Conservation (phyloP, 2,797 vertebrate genomes). For the Tokudaia muenninki region DNA sequence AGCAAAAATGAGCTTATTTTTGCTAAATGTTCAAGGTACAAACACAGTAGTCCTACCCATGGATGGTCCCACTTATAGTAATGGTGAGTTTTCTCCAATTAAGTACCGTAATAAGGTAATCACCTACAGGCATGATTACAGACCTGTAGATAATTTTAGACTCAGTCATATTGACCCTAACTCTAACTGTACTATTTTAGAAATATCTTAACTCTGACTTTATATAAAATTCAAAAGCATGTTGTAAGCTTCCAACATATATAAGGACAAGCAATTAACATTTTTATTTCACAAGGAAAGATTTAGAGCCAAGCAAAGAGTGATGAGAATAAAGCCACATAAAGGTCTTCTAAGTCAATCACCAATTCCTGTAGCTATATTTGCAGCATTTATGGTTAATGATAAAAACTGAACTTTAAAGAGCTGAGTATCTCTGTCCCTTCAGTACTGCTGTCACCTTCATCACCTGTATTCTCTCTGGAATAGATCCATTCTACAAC, state of each 20-base stretch:
- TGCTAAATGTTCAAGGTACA: not conserved
- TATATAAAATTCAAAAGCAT: not conserved
- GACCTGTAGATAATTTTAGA: not conserved
- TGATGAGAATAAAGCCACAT: not conserved
- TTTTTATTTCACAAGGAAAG: not conserved
- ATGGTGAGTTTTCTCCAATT: not conserved
- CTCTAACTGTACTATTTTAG: not conserved
- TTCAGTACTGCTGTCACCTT: no score
- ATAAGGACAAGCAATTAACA: not conserved
- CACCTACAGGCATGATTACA: not conserved
- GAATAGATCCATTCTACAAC: not conserved
- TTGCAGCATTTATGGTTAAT: not conserved
- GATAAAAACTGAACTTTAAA: not conserved
- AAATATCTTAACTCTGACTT: not conserved
- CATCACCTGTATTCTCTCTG: no score
- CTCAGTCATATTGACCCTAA: not conserved
- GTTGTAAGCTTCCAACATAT: not conserved
- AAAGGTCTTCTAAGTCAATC: no score
- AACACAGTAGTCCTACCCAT: not conserved
- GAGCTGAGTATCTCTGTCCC: not conserved
- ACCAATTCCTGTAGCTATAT: not conserved
- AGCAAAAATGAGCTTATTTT: not conserved
- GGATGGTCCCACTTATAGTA: not conserved
- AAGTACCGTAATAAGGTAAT: not conserved
- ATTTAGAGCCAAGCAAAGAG: not conserved